These are phyloP conservation scores for Plagiodera versicolora DNA, from an alignment of 2,888 invertebrate species.

Conservation along the genomic window DNA sequence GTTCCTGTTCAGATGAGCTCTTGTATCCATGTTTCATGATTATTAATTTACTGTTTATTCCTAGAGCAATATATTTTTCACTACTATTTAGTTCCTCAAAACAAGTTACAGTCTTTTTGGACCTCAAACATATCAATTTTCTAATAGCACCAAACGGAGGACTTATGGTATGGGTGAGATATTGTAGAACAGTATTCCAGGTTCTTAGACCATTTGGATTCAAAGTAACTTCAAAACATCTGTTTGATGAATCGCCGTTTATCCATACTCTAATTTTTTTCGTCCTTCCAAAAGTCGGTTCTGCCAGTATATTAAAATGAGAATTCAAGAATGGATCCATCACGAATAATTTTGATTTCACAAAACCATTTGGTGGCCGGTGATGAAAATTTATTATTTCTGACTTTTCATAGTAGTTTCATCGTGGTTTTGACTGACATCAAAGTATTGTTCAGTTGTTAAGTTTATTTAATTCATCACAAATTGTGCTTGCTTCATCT, in stretches of 20 bases:
- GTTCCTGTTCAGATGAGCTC: constrained; percentile 18
- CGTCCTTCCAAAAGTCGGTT: constrained; percentile 25
- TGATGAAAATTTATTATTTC: neutral
- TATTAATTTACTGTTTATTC: constrained; percentile 18
- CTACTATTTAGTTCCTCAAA: constrained; percentile 21
- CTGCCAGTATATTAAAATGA: constrained; percentile 11
- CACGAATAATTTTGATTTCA: neutral
- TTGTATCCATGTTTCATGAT: constrained; percentile 16
- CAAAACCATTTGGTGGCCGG: neutral
- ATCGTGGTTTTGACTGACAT: no score
- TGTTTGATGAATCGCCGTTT: constrained; percentile 19
- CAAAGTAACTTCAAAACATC: constrained; percentile 19
- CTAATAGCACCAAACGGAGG: constrained; percentile 23
- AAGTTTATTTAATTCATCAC: no score
- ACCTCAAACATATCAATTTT: constrained; percentile 21
- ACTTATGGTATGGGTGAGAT: constrained; percentile 18
- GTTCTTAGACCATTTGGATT: constrained; percentile 28
- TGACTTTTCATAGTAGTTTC: no score
- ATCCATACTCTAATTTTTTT: constrained; percentile 26
- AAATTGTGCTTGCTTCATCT: no score
- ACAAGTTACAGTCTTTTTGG: constrained; percentile 16
- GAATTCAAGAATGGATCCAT: neutral
- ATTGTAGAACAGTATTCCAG: constrained; percentile 21
- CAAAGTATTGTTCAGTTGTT: no score
- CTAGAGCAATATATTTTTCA: constrained; percentile 23